phyloP scores from a whole-genome alignment of 2,888 invertebrate genomes.

The Patella caerulea region DNA sequence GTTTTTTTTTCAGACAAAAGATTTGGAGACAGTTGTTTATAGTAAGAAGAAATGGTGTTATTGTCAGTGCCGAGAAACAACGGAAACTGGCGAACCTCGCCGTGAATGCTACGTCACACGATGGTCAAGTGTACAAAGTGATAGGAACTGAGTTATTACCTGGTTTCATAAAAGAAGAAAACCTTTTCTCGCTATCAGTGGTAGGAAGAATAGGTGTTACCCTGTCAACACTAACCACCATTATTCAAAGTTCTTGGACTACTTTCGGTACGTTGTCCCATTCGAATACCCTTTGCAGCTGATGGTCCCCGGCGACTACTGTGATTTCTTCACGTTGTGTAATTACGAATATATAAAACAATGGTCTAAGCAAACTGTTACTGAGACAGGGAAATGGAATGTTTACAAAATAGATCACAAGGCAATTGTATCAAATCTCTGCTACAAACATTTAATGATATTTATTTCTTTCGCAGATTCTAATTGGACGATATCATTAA shows the following conservation, averaged over 20 bases:
- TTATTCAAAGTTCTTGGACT: not conserved
- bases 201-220: not conserved
- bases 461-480: conserved; percentile 1
- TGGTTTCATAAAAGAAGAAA: not conserved
- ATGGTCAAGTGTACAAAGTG: not conserved
- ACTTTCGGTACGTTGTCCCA: not conserved
- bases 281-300: no score
- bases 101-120: not conserved
- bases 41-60: not conserved
- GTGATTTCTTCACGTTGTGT: no score
- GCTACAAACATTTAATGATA: not conserved
- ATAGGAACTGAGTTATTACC: not conserved
- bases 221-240: not conserved
- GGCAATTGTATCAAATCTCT: no score
- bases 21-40: conserved; percentile 1
- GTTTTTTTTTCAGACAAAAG: not conserved
- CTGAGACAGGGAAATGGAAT: no score
- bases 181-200: not conserved
- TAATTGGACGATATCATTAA: not conserved
- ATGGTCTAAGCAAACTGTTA: no score
- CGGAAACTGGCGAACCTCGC: not conserved
- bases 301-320: no score
- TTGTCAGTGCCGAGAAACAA: not conserved
- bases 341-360: no score
- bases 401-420: no score